These are phyloP conservation scores for Ptilodon capucinus DNA, from an alignment of 2,888 invertebrate species.

Conservation along the genomic window DNA sequence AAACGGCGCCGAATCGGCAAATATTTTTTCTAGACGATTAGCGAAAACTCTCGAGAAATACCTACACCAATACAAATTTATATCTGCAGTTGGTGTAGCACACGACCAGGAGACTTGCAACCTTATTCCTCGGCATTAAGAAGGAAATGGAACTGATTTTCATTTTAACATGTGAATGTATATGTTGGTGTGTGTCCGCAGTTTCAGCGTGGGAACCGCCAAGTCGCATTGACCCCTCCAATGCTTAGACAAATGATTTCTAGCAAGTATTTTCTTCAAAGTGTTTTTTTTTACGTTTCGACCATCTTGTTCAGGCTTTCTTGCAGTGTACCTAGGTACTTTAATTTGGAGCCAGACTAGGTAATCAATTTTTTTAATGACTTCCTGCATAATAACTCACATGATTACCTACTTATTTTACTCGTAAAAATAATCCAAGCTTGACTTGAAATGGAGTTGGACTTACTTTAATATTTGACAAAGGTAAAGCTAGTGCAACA, in stretches of 20 bases:
- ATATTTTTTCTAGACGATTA: conserved; percentile 81
- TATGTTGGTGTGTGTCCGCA: conserved; percentile 36
- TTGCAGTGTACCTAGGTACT: neutral
- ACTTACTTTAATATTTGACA: too few relatives aligned
- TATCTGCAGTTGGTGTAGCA: conserved; percentile 13
- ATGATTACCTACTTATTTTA: too few relatives aligned
- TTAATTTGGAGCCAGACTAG: too few relatives aligned
- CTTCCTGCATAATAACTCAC: too few relatives aligned
- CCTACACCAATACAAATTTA: conserved; percentile 50
- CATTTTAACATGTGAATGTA: conserved; percentile 14
- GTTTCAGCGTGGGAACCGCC: conserved; percentile 75
- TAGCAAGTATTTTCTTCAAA: conserved; percentile 65
- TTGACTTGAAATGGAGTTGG: too few relatives aligned
- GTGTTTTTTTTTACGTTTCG: conserved; percentile 52
- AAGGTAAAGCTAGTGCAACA: too few relatives aligned
- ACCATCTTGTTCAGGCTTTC: neutral
- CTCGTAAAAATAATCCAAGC: too few relatives aligned
- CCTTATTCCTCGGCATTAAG: conserved; percentile 29
- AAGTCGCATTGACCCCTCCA: conserved; percentile 71
- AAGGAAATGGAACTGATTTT: conserved; percentile 17
- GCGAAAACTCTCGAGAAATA: conserved; percentile 73
- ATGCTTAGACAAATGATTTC: conserved; percentile 77
- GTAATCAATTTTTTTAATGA: too few relatives aligned
- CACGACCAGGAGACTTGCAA: neutral
- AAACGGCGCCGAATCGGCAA: conserved; percentile 70